These are phyloP conservation scores for Sclerodermus sp. DNA, from an alignment of 2,888 invertebrate genomes.

Conservation along the genomic window DNA sequence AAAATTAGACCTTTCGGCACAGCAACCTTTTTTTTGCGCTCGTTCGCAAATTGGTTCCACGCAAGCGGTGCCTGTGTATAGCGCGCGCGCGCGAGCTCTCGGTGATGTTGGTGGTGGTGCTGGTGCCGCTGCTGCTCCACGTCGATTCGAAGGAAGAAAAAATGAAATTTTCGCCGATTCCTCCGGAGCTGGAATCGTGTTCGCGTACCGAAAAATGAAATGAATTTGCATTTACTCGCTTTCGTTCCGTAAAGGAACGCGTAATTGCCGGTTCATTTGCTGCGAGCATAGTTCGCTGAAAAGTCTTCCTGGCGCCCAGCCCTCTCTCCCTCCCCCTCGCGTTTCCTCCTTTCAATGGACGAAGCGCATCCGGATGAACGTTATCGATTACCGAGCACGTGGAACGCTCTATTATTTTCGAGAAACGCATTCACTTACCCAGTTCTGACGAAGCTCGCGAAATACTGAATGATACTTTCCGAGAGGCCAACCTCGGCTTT, in stretches of 20 bases:
- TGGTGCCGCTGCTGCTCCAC: neutral
- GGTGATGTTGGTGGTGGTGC: neutral
- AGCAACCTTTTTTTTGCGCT: slow-evolving; percentile 8
- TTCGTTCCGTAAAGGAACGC: no score
- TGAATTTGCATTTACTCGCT: no score
- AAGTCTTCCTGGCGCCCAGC: no score
- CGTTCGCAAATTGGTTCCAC: slow-evolving; percentile 31
- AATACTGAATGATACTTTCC: slow-evolving; percentile 84
- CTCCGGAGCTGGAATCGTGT: neutral
- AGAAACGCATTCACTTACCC: slow-evolving; percentile 69
- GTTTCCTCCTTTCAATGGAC: no score
- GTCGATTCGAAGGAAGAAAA: neutral
- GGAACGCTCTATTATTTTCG: no score
- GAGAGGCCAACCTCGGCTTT: slow-evolving; percentile 82
- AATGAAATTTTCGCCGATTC: neutral
- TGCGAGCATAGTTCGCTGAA: no score
- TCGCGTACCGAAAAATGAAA: no score
- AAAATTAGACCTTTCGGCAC: slow-evolving; percentile 32
- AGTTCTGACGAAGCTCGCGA: slow-evolving; percentile 84
- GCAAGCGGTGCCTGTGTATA: slow-evolving; percentile 18
- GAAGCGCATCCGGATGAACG: no score
- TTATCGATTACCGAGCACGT: no score
- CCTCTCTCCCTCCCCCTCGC: no score
- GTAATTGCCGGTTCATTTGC: no score
- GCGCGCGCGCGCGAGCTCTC: neutral